These are phyloP conservation scores for Ormyrus thymus DNA, from an alignment of 2,888 invertebrate genomes.

Conservation along the genomic window DNA sequence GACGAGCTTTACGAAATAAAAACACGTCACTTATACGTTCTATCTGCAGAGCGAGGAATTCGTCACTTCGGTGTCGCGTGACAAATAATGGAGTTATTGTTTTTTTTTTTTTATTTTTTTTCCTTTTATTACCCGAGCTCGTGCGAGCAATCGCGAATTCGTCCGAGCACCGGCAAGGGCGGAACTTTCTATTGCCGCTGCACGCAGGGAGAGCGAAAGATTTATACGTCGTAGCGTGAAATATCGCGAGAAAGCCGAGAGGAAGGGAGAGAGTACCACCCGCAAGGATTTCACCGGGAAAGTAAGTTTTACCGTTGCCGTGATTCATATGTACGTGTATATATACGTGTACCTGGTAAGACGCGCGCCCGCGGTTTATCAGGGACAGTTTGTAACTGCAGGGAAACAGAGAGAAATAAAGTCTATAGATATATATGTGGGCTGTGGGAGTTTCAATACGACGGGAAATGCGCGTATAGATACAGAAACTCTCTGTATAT, in stretches of 20 bases:
- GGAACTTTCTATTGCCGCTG: slow-evolving; percentile 1
- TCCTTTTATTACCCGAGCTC: background rate
- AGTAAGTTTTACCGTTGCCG: slow-evolving; percentile 6
- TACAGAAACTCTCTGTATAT: too few relatives aligned
- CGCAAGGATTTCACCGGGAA: slow-evolving; percentile 12
- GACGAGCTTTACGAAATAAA: too few relatives aligned
- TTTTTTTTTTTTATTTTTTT: background rate
- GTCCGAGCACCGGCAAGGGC: background rate
- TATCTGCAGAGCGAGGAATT: too few relatives aligned
- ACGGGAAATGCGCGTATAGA: too few relatives aligned
- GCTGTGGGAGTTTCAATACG: too few relatives aligned
- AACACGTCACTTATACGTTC: too few relatives aligned
- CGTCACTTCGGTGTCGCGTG: too few relatives aligned
- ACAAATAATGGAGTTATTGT: too few relatives aligned
- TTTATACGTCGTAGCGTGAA: slow-evolving; percentile 34
- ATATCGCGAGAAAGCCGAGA: slow-evolving; percentile 10
- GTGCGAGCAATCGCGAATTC: background rate
- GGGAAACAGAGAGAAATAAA: background rate
- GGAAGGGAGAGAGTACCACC: slow-evolving; percentile 1
- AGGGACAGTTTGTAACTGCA: slow-evolving; percentile 20
- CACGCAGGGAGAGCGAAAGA: slow-evolving; percentile 5
- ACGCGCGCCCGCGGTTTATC: background rate
- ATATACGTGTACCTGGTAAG: background rate
- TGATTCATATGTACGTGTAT: background rate
- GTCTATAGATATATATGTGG: too few relatives aligned